Percentiles rank a stretch among this genome's conserved stretches.
phyloP scores from a whole-genome alignment of 2,888 invertebrate genomes.

The Tenthredo distinguenda region DNA sequence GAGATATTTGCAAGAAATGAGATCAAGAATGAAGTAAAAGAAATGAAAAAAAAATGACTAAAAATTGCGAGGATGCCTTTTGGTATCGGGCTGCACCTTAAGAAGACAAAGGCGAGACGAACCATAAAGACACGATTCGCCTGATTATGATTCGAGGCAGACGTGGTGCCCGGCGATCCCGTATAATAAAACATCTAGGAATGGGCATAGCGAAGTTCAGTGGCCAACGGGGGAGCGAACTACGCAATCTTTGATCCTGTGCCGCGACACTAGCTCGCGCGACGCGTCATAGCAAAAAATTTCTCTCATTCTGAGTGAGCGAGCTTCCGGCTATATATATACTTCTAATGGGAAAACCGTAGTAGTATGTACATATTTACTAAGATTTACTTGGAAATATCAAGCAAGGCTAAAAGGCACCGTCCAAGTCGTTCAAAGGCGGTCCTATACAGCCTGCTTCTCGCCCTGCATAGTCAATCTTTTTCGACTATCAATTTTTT shows the following conservation, averaged over 20 bases:
- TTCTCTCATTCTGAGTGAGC: constrained; percentile 30
- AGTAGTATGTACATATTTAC: constrained; percentile 57
- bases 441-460: neutral
- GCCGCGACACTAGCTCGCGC: constrained; percentile 61
- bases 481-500: neutral
- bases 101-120: constrained; percentile 41
- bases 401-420: neutral
- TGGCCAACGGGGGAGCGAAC: constrained; percentile 64
- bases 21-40: neutral
- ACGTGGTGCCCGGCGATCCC: constrained; percentile 64
- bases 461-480: neutral
- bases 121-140: constrained; percentile 46
- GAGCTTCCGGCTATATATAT: constrained; percentile 64
- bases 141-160: constrained; percentile 72
- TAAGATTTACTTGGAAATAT: constrained; percentile 59
- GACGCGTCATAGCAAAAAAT: constrained; percentile 64
- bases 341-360: constrained; percentile 64
- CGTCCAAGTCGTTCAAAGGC: neutral
- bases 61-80: neutral
- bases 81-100: neutral
- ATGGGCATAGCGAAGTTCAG: constrained; percentile 72
- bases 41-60: neutral
- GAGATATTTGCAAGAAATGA: too few relatives aligned
- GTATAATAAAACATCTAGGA: constrained; percentile 71
- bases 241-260: constrained; percentile 64